Base-by-base conservation (phyloP, 2,797 vertebrate species). In the Ispidina picta region DNA sequence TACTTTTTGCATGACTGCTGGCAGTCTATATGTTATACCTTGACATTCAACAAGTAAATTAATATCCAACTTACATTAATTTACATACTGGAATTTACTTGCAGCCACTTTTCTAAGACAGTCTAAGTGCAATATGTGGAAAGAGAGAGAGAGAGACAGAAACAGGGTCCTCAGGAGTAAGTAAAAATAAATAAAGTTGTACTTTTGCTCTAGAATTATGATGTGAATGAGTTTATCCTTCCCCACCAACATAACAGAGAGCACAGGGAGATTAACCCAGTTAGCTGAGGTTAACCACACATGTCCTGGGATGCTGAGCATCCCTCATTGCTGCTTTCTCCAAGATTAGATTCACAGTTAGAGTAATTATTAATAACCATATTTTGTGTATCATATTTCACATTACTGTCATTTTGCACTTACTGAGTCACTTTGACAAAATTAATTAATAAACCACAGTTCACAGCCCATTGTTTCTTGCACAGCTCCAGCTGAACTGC, bases 381-480 rank as follows among this genome's bases (percentile, higher is more conserved):
- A 81, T 93, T 92, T 90, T 66, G 33, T 73, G 37, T 56, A 51
- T 64, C n/a, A 6, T 87, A 89, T 89, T 93, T 92, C 60, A 83
- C 12, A 46, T 78, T 82, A n/a, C 20, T 68, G 22, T 66, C 91
- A 75, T 83, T 85, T 91, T 80, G 33, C 56, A 81, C 25, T 85
- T 91, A 70, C 12, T 59, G 75, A 70, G 48, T 91, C 55, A 85
- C 29, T 28, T 73, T 94, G 88, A 43, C 76, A 77, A 87, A 90
- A 75, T 73, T 31, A 89, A 89, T 90, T 91, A 95, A 90, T 75
- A 91, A 84, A 75, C 18, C 51, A 78, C 59, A 77, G 66, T 91
- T 92, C 81, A 85, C 46, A 91, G 46, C 55, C 59, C 10, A 1
- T 72, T 20, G 28, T 87, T 35, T 83, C 58, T 66, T 54, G n/a